Evolutionary conservation across 2,888 invertebrate species (phyloP).

Genomic region (Troides aeacus): DNA sequence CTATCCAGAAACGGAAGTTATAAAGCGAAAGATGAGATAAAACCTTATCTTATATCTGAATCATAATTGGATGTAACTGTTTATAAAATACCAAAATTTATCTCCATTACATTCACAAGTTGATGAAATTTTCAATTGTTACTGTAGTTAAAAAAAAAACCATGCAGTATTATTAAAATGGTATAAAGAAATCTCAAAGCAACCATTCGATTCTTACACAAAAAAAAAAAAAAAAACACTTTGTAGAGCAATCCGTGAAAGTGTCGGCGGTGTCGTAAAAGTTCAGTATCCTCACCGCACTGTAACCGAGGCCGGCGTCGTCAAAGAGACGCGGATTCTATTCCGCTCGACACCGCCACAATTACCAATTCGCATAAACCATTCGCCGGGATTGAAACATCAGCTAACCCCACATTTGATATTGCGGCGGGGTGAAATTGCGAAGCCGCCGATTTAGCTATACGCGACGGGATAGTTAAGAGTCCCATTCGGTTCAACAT

Average conservation of each 20-base stretch:
- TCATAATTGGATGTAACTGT: no score
- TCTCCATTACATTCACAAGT: no score
- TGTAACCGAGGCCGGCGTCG: not conserved
- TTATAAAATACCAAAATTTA: no score
- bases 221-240: constrained; percentile 3
- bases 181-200: no score
- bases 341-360: constrained; percentile 2
- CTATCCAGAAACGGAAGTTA: no score
- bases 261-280: not conserved
- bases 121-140: no score
- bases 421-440: constrained; percentile 7
- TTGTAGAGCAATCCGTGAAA: constrained; percentile 2
- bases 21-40: no score
- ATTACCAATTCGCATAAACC: constrained; percentile 1
- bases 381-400: constrained; percentile 18
- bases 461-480: not conserved
- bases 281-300: not conserved
- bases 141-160: no score
- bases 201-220: constrained; percentile 1
- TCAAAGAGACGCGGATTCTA: constrained; percentile 10
- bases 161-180: no score
- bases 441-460: constrained; percentile 3
- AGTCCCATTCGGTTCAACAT: not conserved
- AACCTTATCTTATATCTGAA: no score
- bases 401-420: not conserved